These are phyloP conservation scores for Oreochromis spilurus DNA, from an alignment of 2,113 vertebrate genomes.

Conservation along the genomic window DNA sequence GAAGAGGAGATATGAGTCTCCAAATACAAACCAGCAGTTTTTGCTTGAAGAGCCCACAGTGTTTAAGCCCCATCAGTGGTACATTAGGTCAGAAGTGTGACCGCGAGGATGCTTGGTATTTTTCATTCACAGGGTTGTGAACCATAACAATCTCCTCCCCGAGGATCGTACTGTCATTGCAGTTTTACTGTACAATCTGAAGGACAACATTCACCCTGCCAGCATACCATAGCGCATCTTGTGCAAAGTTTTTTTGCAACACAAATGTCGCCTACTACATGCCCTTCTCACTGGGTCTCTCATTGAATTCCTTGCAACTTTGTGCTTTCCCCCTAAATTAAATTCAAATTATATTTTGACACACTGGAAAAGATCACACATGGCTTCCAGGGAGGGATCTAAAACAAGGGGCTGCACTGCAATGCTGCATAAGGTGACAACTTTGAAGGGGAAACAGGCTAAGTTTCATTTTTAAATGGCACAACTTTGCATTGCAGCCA, in stretches of 20 bases:
- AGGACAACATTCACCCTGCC: neutral
- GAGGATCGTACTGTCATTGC: neutral
- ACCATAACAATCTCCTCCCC: neutral
- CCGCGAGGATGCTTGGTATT: neutral
- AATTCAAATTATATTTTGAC: neutral
- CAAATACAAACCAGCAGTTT: neutral
- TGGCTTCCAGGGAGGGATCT: neutral
- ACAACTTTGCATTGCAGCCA: neutral
- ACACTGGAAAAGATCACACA: neutral
- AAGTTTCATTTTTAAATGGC: neutral
- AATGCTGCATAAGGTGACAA: neutral
- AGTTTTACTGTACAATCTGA: neutral
- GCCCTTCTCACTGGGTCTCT: neutral
- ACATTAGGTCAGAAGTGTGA: neutral
- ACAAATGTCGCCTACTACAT: neutral
- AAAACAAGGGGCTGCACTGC: neutral
- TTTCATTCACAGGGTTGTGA: neutral
- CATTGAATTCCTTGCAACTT: neutral
- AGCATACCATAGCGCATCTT: neutral
- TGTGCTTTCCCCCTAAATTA: neutral
- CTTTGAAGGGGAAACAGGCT: neutral
- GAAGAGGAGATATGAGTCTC: neutral
- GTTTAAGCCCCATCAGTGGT: neutral
- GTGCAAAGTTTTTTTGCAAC: neutral
- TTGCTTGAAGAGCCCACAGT: neutral